Evolutionary conservation across 2,113 vertebrate genomes (phyloP).

Genomic region (Saguinus imperator): DNA sequence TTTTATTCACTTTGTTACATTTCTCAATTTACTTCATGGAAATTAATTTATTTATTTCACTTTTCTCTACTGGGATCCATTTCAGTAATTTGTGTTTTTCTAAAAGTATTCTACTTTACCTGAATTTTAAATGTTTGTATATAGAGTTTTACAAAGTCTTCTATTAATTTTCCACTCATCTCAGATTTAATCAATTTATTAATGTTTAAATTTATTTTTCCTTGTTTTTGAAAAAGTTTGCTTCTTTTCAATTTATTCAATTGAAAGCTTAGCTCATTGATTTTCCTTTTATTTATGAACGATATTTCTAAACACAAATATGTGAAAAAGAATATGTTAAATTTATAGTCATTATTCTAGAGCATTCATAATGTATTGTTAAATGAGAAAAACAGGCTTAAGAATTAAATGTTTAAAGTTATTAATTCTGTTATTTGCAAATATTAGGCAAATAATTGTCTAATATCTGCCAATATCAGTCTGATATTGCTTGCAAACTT

Average conservation of each 20-base stretch:
- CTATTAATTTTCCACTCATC: not conserved
- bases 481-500: not conserved
- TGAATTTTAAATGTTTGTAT: slow-evolving; percentile 22
- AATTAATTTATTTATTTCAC: not conserved
- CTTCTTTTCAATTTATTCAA: not conserved
- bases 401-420: not conserved
- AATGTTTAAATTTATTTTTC: not conserved
- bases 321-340: not conserved
- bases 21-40: not conserved
- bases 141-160: not conserved
- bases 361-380: not conserved
- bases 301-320: not conserved
- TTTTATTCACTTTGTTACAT: not conserved
- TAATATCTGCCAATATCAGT: too few relatives aligned
- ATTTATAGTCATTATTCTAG: not conserved
- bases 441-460: too few relatives aligned
- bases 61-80: not conserved
- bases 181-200: not conserved
- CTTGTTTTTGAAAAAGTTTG: too few relatives aligned
- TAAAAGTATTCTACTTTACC: not conserved
- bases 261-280: not conserved
- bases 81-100: not conserved
- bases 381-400: not conserved
- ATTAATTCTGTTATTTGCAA: not conserved
- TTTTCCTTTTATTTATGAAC: not conserved